Evolutionary conservation across 2,797 vertebrate genomes (phyloP).

Genomic region (Gymnocypris eckloni): DNA sequence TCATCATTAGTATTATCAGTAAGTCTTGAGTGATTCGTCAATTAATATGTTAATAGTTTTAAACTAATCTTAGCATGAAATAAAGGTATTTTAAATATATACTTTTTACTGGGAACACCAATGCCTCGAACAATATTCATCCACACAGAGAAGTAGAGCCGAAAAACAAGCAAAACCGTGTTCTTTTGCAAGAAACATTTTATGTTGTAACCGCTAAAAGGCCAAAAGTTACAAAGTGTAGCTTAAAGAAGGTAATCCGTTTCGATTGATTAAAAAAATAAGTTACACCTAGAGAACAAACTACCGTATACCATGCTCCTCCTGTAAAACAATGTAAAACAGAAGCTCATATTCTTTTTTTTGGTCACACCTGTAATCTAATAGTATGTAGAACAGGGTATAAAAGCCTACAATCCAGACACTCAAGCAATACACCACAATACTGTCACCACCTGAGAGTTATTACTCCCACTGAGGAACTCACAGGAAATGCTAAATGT

Average conservation of each 20-base stretch:
- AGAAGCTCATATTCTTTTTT: background rate
- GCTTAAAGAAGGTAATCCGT: background rate
- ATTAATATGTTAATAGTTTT: background rate
- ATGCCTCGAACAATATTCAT: background rate
- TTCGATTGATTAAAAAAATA: background rate
- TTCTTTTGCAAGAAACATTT: background rate
- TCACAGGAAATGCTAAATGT: background rate
- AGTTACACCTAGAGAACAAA: background rate
- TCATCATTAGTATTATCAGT: too few relatives aligned
- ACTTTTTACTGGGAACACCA: background rate
- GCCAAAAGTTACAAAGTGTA: background rate
- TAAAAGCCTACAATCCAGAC: background rate
- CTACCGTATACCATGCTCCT: background rate
- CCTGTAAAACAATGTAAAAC: constrained; percentile 18
- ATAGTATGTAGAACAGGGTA: background rate
- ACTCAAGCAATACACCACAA: background rate
- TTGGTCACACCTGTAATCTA: background rate
- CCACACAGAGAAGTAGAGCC: background rate
- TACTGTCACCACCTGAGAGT: constrained; percentile 26
- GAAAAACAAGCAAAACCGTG: background rate
- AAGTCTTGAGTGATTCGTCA: too few relatives aligned
- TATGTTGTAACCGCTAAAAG: background rate
- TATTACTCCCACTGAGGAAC: constrained; percentile 18
- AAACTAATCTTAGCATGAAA: background rate
- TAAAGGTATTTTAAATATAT: background rate